Percentiles rank a stretch among this genome's conserved stretches.
These are phyloP conservation scores for Hucho hucho DNA, from an alignment of 2,113 vertebrate species.

Conservation along the genomic window DNA sequence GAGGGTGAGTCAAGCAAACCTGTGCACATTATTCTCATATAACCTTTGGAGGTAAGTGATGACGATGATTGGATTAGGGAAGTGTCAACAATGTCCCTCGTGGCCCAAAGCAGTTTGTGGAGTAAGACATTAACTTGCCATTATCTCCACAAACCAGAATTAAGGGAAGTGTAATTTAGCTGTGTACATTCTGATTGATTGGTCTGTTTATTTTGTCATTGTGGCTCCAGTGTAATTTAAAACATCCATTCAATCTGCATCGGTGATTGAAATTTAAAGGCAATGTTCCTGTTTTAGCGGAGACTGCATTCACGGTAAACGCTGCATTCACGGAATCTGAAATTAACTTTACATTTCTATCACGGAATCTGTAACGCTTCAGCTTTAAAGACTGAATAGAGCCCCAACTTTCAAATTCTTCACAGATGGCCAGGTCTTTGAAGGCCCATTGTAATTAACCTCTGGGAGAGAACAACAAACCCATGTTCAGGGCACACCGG, in stretches of 20 bases:
- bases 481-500: conserved; percentile 46
- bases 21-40: conserved; percentile 21
- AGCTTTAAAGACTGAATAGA: too few species aligned
- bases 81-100: conserved; percentile 42
- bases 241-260: conserved; percentile 25
- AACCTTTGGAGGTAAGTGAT: conserved; percentile 22
- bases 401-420: conserved; percentile 53
- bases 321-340: too few species aligned
- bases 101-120: conserved; percentile 46
- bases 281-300: too few species aligned
- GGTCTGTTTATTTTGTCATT: conserved; percentile 60
- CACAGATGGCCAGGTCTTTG: conserved; percentile 65
- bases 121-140: conserved; percentile 60
- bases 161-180: conserved; percentile 42
- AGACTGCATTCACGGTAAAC: too few species aligned
- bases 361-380: too few species aligned
- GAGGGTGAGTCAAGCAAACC: background rate
- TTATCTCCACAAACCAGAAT: conserved; percentile 55
- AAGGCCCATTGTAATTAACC: conserved; percentile 67
- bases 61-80: conserved; percentile 36
- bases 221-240: conserved; percentile 57
- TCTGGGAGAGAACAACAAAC: conserved; percentile 65
- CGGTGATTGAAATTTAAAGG: too few species aligned
- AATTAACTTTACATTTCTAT: too few species aligned
- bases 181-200: conserved; percentile 55